Percentiles rank a stretch among this genome's conserved stretches.
These are phyloP conservation scores for Cloeon dipterum DNA, from an alignment of 2,888 invertebrate genomes.

Conservation along the genomic window DNA sequence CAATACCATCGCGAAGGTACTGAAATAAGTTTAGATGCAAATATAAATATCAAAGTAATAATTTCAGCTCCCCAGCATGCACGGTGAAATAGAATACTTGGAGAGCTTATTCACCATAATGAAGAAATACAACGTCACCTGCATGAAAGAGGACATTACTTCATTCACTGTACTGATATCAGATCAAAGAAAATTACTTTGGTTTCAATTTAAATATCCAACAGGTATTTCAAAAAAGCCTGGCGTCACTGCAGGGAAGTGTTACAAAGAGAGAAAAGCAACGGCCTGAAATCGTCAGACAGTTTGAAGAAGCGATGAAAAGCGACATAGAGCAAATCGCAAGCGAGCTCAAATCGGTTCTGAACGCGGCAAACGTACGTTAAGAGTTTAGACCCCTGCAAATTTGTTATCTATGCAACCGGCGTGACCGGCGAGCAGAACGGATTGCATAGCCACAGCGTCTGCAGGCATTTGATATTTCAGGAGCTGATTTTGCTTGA, in stretches of 20 bases:
- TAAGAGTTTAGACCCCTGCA: no score
- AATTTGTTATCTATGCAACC: constrained; percentile 1
- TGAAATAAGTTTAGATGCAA: background rate
- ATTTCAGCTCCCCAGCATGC: constrained; percentile 37
- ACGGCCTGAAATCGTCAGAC: constrained; percentile 37
- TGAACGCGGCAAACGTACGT: constrained; percentile 42
- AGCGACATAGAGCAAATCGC: constrained; percentile 54
- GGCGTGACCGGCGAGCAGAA: background rate
- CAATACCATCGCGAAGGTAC: constrained; percentile 26
- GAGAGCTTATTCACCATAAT: constrained; percentile 66
- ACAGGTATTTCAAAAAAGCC: constrained; percentile 35
- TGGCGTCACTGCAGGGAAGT: constrained; percentile 37
- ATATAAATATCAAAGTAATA: background rate
- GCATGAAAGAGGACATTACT: constrained; percentile 45
- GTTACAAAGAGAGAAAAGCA: constrained; percentile 48
- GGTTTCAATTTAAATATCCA: constrained; percentile 8
- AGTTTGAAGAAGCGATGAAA: constrained; percentile 48
- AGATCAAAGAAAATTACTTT: constrained; percentile 9
- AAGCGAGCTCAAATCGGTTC: constrained; percentile 44
- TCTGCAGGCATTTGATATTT: background rate
- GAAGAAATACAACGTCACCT: constrained; percentile 50
- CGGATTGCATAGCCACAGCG: background rate
- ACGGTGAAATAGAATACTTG: constrained; percentile 50
- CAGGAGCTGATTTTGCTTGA: constrained; percentile 56
- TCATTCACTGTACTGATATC: constrained; percentile 27